Conservation (phyloP, 2,797 vertebrate species). For the Enoplosus armatus region DNA sequence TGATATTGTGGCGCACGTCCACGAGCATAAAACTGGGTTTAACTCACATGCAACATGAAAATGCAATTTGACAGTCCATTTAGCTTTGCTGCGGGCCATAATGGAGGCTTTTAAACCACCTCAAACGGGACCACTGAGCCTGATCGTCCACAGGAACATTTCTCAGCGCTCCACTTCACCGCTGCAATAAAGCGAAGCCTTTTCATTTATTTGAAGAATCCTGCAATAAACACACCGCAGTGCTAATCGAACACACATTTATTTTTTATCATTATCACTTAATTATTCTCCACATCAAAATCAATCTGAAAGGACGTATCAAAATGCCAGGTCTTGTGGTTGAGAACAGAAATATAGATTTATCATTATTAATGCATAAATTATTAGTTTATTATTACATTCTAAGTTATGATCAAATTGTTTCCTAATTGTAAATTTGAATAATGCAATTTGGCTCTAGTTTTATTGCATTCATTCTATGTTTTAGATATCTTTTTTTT, state of each 20-base stretch:
- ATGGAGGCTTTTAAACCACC: slow-evolving; percentile 56
- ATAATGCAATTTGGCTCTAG: not conserved
- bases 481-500: too few species aligned
- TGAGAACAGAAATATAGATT: not conserved
- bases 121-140: slow-evolving; percentile 60
- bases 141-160: slow-evolving; percentile 55
- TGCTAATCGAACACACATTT: slow-evolving; percentile 52
- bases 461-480: not conserved
- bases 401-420: not conserved
- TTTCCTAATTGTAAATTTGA: not conserved
- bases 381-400: not conserved
- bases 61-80: slow-evolving; percentile 57
- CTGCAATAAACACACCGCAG: slow-evolving; percentile 34
- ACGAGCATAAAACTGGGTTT: slow-evolving; percentile 16
- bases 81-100: slow-evolving; percentile 40
- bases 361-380: not conserved
- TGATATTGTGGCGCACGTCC: slow-evolving; percentile 22
- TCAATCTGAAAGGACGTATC: not conserved
- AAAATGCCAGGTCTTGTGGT: not conserved
- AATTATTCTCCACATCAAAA: slow-evolving; percentile 43
- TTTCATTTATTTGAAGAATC: slow-evolving; percentile 51
- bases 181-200: slow-evolving; percentile 53
- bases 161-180: slow-evolving; percentile 43
- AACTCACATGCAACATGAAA: slow-evolving; percentile 47
- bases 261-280: not conserved